Evolutionary conservation across 1,140 invertebrate species (phyloP), one percentile per base, ranked within the genome.

Genomic region (Papilio polyxenes): DNA sequence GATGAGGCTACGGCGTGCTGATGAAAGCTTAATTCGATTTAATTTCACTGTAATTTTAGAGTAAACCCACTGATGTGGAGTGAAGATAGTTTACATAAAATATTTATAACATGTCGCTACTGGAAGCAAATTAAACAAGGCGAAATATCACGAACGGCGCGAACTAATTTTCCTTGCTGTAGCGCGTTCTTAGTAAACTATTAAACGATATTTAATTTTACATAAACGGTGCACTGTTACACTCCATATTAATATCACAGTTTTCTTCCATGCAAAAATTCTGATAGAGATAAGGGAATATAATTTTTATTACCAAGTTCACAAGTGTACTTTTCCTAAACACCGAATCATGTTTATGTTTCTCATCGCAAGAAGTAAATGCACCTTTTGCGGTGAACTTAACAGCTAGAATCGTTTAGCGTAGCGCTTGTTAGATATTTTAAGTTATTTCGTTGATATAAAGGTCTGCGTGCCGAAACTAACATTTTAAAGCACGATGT

Each of bases 201-300:
- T 93, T 93, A 92, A 94, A 93, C 90, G 89, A 91, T 91, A 92
- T 93, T 93, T 94, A 93, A 93, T 92, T 93, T 88, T 89, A 89
- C 90, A 91, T 94, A 93, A 94, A 93, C 87, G 89, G 87, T 90
- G 88, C 89, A 92, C 88, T 84, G 88, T 89, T 89, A 93, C 90
- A 91, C 88, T 90, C 87, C 87, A 86, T 89, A 93, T 91, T 91
- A 92, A 92, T 90, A 92, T 88, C 87, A 87, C 81, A 85, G 84
- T 81, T 90, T 91, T 88, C 87, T 88, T 88, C 84, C 81, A 86
- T 87, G 87, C 87, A 86, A 87, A 90, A 89, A 88, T 86, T 85
- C 78, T 75, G 53, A 69, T 72, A 76, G 53, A 10, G 17, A 69
- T 84, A 89, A 82, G 77, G 85, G 81, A 91, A 85, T 89, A 85